Percentiles rank a stretch among this genome's conserved stretches.
phyloP scores from a whole-genome alignment of 2,797 vertebrate species.

The Eulemur coronatus region DNA sequence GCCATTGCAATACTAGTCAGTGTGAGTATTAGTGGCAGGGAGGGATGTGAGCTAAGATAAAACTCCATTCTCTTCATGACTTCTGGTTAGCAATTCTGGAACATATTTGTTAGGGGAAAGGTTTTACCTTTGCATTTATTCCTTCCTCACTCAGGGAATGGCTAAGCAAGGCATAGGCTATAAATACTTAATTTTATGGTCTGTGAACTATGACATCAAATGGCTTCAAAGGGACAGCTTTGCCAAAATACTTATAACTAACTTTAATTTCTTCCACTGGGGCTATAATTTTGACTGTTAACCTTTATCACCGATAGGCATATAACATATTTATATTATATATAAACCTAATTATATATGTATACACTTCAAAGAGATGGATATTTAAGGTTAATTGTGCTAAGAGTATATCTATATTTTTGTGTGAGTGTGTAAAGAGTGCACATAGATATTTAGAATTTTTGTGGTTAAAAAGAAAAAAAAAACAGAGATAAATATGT shows the following conservation, averaged over 20 bases:
- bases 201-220: slow-evolving; percentile 4
- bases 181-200: slow-evolving; percentile 45
- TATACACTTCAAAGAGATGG: background rate
- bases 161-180: background rate
- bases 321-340: background rate
- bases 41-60: background rate
- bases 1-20: background rate
- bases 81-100: background rate
- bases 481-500: background rate
- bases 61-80: background rate
- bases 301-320: background rate
- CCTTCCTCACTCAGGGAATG: background rate
- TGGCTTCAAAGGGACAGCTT: slow-evolving; percentile 4
- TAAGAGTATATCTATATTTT: background rate
- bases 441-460: background rate
- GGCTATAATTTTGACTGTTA: slow-evolving; percentile 18
- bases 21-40: background rate
- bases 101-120: background rate
- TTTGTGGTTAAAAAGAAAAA: background rate
- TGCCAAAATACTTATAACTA: background rate
- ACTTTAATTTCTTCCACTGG: slow-evolving; percentile 26
- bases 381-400: background rate
- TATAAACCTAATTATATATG: background rate
- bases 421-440: background rate
- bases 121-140: background rate